These are phyloP conservation scores for Melanaphis sacchari DNA, from an alignment of 1,140 invertebrate species.

Conservation along the genomic window DNA sequence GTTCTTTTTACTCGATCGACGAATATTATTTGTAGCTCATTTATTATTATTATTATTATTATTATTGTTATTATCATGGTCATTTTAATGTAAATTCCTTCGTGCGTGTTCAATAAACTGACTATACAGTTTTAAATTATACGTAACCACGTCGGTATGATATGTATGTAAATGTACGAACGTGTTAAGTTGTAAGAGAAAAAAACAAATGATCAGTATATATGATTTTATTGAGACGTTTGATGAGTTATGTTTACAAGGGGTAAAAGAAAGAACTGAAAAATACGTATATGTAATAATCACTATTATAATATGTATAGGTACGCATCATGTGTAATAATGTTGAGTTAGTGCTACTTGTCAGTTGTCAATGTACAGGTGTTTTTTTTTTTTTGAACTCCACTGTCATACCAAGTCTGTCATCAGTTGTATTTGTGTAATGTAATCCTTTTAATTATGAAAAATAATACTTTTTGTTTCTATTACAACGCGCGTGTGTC, in stretches of 20 bases:
- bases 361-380: too few species aligned
- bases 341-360: not conserved
- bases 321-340: not conserved
- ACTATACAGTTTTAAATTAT: not conserved
- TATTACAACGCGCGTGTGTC: too few species aligned
- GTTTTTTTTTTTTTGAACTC: too few species aligned
- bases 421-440: too few species aligned
- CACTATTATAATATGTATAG: too few species aligned
- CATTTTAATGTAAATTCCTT: slow-evolving; percentile 34
- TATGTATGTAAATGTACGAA: not conserved
- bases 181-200: not conserved
- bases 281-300: not conserved
- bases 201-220: not conserved
- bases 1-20: not conserved
- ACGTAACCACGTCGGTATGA: not conserved
- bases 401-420: not conserved
- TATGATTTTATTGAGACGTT: not conserved
- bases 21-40: not conserved
- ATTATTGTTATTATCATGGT: not conserved
- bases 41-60: slow-evolving; percentile 18
- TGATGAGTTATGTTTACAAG: not conserved
- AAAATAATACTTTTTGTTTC: too few species aligned
- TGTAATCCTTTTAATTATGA: not conserved
- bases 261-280: not conserved
- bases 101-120: not conserved